Evolutionary conservation across 2,113 vertebrate genomes (phyloP), one percentile per base, ranked within the genome.

Genomic region (Lota lota): DNA sequence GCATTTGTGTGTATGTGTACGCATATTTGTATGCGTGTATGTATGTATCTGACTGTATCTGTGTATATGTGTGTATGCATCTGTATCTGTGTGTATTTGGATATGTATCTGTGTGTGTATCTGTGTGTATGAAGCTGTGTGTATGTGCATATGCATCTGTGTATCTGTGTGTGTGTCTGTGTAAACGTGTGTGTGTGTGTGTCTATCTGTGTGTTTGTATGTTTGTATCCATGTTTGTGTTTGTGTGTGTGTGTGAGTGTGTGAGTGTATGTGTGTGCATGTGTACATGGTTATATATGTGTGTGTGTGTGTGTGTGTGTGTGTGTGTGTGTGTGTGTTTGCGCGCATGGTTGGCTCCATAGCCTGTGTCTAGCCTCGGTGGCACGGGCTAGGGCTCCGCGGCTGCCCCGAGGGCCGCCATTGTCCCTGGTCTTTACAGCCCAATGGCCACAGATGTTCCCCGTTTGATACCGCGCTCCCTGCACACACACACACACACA

Each of bases 401-500:
- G 70, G 85, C 73, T 88, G 83, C 53, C 89, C 91, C 88, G 53
- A 79, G 76, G 87, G 90, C 89, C 83, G 77, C 82, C 86, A 85
- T 89, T 91, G 90, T 92, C 89, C 88, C 79, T 77, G 86, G 89
- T 90, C 90, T 91, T 87, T 88, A 85, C 86, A 88, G 88, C 91
- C 90, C 90, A 91, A 88, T 87, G 84, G 89, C 90, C 91, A 92
- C 91, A 93, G 92, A 93, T 93, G 91, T 92, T 92, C 89, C 80
- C 89, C 77, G 90, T 83, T 90, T 91, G 92, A 92, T 92, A 93
- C 86, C 72, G 33, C 78, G 87, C 79, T 85, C 79, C 83, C 83
- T 77, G 74, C 83, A 72, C 82, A 76, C 70, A 40, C 36, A 40
- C 36, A 40, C 36, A 40, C 36, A 40, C 36, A 40, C 36, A 40